A percentile compares a stretch with the other conserved stretches of the same genome.
Conservation (phyloP, 2,113 vertebrate species). For the Puntigrus tetrazona region DNA sequence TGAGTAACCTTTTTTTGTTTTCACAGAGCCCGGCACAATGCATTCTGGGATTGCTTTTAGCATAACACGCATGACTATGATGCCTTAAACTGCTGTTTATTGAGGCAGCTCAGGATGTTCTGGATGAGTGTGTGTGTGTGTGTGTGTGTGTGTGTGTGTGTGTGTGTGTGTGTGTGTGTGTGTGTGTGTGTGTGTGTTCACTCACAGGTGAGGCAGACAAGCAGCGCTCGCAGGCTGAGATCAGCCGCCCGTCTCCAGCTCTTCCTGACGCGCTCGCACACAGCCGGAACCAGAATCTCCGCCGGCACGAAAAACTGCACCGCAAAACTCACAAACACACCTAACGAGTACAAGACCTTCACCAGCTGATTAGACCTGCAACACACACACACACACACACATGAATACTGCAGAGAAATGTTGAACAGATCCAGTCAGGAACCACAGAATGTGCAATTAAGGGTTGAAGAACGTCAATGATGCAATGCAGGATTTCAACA, state of each 20-base stretch:
- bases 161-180: conserved; percentile 14
- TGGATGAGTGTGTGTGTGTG: background rate
- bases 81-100: background rate
- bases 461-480: background rate
- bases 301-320: conserved; percentile 90
- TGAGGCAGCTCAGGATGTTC: background rate
- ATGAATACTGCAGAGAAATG: background rate
- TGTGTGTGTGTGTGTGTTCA: conserved; percentile 51
- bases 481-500: conserved; percentile 17
- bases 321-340: conserved; percentile 87
- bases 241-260: conserved; percentile 78
- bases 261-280: conserved; percentile 72
- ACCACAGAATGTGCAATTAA: conserved; percentile 2
- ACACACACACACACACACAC: conserved; percentile 40
- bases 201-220: conserved; percentile 87
- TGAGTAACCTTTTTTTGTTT: background rate
- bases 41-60: background rate
- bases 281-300: conserved; percentile 80
- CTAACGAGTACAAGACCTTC: conserved; percentile 87
- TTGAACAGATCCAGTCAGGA: background rate
- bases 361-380: conserved; percentile 86
- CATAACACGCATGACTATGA: background rate
- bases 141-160: conserved; percentile 30
- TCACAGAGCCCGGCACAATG: background rate
- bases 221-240: conserved; percentile 68